A percentile compares a stretch with the other conserved stretches of the same genome.
These are phyloP conservation scores for Patella depressa DNA, from an alignment of 2,888 invertebrate genomes.

Conservation along the genomic window DNA sequence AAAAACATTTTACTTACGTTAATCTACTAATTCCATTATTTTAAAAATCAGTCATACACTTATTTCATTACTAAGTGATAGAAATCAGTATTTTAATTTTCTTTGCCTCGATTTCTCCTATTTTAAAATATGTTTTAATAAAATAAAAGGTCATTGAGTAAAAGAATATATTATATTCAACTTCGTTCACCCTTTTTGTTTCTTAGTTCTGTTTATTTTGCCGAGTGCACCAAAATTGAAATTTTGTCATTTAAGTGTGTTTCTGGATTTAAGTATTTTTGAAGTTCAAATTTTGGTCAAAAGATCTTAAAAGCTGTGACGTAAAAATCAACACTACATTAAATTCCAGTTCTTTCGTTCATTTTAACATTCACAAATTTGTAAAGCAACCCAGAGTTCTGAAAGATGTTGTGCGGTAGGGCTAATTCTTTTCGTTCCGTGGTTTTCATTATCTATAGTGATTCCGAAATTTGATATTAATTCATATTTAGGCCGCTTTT, in stretches of 20 bases:
- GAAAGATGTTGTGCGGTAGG: not conserved
- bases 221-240: not conserved
- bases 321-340: not conserved
- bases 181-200: not conserved
- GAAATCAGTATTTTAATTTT: too few species aligned
- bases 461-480: not conserved
- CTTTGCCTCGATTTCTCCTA: too few species aligned
- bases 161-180: not conserved
- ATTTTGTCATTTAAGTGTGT: not conserved
- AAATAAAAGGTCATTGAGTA: too few species aligned
- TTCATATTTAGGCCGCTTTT: not conserved
- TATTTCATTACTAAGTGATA: too few species aligned
- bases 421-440: not conserved
- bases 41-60: too few species aligned
- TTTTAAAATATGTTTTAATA: too few species aligned
- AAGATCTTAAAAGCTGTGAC: not conserved
- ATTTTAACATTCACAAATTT: too few species aligned
- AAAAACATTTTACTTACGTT: too few species aligned
- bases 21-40: too few species aligned
- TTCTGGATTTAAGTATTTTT: not conserved
- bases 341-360: too few species aligned
- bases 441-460: not conserved
- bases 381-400: too few species aligned
- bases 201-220: not conserved
- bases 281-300: constrained; percentile 3